Base-by-base conservation (phyloP, 2,888 invertebrate genomes). In the Caenorhabditis sp. region DNA sequence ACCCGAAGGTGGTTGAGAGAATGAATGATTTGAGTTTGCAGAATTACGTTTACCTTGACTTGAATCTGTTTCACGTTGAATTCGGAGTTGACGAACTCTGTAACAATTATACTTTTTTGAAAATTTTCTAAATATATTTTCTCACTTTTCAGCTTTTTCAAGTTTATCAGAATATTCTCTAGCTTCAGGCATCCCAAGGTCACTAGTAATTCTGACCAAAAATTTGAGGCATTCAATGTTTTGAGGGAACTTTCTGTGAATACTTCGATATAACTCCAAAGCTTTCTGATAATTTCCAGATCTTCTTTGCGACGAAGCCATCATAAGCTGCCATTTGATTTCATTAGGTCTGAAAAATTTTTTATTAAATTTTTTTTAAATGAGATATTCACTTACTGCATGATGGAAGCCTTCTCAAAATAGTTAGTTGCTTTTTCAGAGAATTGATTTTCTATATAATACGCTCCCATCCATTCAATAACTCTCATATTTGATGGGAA, bases 171-270 rank as follows among this genome's bases (percentile, higher is more conserved):
- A 66, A 61, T 74, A 80, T 23, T 93, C 92, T 76, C 93, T 92
- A 0, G 94, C 93, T 87, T 97, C 97, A 50, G 93, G 91, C 87
- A 97, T 91, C 0, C 96, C 96, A 85, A 97, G 91, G 87, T 95
- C 95, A 43, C 93, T 93, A 87, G 94, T 93, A 60, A 96, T 89
- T 81, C 94, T 92, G n/a, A 95, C 93, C 84, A 96, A 91, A 88
- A 94, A 92, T 89, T 94, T 93, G 63, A 96, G 90, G 89, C 97
- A 97, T 87, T 95, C 95, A 0, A 94, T 91, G 88, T 97, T 96
- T 76, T 97, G 95, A 0, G 97, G 97, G 89, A 97, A 97, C 80
- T 92, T 92, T 23, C 92, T 90, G 87, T 96, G 93, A 85, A 97
- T 93, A 80, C 92, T 91, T 89, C 94, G 93, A 89, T 95, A 95